Evolutionary conservation across 2,888 invertebrate species (phyloP), one percentile per base, ranked within the genome.

Genomic region (Melikaiella ostensackeni): DNA sequence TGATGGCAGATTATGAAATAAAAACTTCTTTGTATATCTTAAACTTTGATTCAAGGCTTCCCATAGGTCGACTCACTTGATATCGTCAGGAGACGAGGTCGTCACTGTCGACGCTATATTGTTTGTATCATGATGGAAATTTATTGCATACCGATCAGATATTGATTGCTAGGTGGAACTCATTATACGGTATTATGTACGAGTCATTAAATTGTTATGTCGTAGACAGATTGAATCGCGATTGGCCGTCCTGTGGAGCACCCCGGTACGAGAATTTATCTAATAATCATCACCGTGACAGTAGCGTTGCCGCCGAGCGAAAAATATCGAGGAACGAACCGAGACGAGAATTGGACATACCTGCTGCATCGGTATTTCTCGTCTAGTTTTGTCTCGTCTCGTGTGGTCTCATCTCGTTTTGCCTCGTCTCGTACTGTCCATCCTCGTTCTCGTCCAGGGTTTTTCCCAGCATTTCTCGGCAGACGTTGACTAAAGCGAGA

Each of bases 151-250:
- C 46, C 46, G 70, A 70, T 50, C 70, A 11, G 50, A 50, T 70
- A 70, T 70, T 70, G 70, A 70, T 70, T 46, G 70, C 30, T 50
- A 42, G 46, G 50, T 70, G 70, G 70, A 70, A 70, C 70, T 50
- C 50, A 70, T 70, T 50, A 50, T 50, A 30, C 50, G 30, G 70
- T 30, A 70, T 70, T 70, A 70, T 70, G 66, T 70, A 70, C 70
- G n/a, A 50, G 70, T 70, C 70, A 70, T 70, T 70, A 70, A 70
- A 70, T 50, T 50, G 70, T 70, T 70, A 50, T 50, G 30, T 50
- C 50, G 50, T n/a, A 70, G 70, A 70, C 70, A 70, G 46, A 70
- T 70, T 70, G 70, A 70, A 70, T 30, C 46, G 50, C 30, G 50
- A 30, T 70, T 59, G 59, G 27, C 21, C 21, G 27, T 33, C 70